These are phyloP conservation scores for Pholis gunnellus DNA, from an alignment of 2,113 vertebrate species.

Conservation along the genomic window DNA sequence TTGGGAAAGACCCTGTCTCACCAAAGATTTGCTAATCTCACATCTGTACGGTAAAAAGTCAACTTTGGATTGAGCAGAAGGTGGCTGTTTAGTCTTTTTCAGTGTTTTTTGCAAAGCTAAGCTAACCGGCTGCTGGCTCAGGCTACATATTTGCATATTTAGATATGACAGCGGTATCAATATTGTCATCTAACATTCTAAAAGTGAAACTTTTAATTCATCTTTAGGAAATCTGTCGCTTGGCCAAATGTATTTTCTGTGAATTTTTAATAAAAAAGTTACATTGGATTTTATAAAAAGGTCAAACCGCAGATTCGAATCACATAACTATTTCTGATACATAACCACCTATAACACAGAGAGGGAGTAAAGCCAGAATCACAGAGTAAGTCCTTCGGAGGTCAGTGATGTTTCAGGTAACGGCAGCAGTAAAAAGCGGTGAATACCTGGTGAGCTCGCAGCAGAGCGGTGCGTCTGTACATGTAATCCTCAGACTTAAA, in stretches of 20 bases:
- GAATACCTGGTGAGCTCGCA: constrained; percentile 95
- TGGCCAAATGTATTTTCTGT: background rate
- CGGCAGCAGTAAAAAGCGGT: background rate
- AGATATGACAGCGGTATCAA: background rate
- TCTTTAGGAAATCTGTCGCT: background rate
- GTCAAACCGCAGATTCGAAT: too few relatives aligned
- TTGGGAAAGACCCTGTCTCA: background rate
- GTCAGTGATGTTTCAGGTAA: background rate
- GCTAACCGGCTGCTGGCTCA: background rate
- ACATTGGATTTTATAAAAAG: background rate
- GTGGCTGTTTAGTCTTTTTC: background rate
- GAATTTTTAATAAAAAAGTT: background rate
- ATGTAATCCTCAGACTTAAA: constrained; percentile 99
- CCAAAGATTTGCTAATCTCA: too few relatives aligned
- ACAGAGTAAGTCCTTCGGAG: background rate
- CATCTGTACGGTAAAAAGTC: background rate
- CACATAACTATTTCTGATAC: too few relatives aligned
- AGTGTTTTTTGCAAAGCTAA: background rate
- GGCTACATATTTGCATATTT: background rate
- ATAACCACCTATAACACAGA: background rate
- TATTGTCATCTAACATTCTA: background rate
- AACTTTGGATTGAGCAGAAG: background rate
- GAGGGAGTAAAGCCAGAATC: background rate
- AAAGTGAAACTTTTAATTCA: too few relatives aligned
- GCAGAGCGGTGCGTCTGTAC: constrained; percentile 96